phyloP scores from a whole-genome alignment of 1,140 invertebrate genomes.

The Diorhabda carinulata region DNA sequence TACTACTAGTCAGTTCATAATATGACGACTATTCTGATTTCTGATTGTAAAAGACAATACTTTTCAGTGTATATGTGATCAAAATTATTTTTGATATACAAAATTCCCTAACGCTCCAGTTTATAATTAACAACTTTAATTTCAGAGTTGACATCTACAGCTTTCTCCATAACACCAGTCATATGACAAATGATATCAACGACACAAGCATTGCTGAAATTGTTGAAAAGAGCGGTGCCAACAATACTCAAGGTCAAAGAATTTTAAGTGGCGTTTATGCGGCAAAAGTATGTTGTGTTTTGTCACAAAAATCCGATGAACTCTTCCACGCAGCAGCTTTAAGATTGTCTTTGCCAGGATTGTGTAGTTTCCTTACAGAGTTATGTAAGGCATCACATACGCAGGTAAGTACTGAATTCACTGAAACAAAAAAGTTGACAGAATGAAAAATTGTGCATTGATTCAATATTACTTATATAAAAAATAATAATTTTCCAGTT shows the following conservation, averaged over 20 bases:
- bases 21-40: too few relatives aligned
- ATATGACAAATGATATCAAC: constrained; percentile 26
- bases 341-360: constrained; percentile 76
- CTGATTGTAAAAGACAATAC: neutral
- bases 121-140: constrained; percentile 24
- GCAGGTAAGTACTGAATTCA: constrained; percentile 52
- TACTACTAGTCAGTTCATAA: too few relatives aligned
- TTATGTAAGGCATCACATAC: constrained; percentile 77
- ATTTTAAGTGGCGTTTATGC: constrained; percentile 76
- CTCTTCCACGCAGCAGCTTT: constrained; percentile 81
- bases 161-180: constrained; percentile 66
- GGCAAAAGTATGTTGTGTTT: constrained; percentile 78
- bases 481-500: constrained; percentile 26
- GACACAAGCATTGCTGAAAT: constrained; percentile 57
- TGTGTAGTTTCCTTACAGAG: constrained; percentile 76
- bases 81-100: neutral
- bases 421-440: neutral
- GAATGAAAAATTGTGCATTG: neutral
- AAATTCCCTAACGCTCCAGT: too few relatives aligned
- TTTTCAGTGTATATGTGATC: neutral
- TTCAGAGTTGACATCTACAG: constrained; percentile 76
- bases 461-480: constrained; percentile 9
- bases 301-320: constrained; percentile 82
- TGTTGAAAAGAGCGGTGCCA: constrained; percentile 61
- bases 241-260: constrained; percentile 58